phyloP scores from a whole-genome alignment of 2,113 vertebrate species.

The Silurus glanis region DNA sequence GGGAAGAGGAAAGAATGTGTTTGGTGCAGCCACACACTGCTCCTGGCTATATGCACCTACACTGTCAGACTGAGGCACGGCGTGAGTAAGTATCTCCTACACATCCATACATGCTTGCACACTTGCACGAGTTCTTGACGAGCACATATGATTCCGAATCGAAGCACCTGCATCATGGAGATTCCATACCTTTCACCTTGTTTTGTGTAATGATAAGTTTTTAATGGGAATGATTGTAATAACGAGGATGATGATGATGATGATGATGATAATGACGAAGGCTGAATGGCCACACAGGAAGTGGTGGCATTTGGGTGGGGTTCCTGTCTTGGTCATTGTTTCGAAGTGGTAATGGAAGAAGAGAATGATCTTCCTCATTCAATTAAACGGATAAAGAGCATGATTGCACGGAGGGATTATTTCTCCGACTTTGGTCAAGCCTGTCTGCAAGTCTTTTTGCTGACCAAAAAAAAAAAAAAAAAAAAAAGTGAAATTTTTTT shows the following conservation, averaged over 20 bases:
- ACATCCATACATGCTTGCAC: constrained; percentile 30
- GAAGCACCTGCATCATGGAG: neutral
- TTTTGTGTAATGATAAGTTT: neutral
- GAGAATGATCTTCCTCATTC: neutral
- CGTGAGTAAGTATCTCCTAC: constrained; percentile 71
- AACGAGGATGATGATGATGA: constrained; percentile 9
- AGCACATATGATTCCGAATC: neutral
- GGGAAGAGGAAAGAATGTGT: constrained; percentile 25
- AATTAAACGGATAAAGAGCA: constrained; percentile 10
- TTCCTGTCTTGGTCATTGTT: constrained; percentile 60
- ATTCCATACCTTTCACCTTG: neutral
- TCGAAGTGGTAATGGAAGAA: constrained; percentile 32
- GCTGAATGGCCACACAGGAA: constrained; percentile 60
- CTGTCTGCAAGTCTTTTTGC: neutral
- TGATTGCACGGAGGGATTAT: neutral
- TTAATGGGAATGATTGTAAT: neutral
- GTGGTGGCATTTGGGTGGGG: constrained; percentile 71
- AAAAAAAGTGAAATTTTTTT: neutral
- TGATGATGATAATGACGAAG: constrained; percentile 26
- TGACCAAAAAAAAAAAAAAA: neutral
- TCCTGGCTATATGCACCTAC: constrained; percentile 51
- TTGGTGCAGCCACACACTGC: constrained; percentile 48
- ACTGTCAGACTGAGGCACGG: constrained; percentile 56
- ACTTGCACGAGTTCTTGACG: constrained; percentile 23
- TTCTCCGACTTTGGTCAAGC: neutral